Percentiles rank a stretch among this genome's conserved stretches.
Conservation (phyloP, 2,797 vertebrate genomes). For the Crenuchus spilurus region DNA sequence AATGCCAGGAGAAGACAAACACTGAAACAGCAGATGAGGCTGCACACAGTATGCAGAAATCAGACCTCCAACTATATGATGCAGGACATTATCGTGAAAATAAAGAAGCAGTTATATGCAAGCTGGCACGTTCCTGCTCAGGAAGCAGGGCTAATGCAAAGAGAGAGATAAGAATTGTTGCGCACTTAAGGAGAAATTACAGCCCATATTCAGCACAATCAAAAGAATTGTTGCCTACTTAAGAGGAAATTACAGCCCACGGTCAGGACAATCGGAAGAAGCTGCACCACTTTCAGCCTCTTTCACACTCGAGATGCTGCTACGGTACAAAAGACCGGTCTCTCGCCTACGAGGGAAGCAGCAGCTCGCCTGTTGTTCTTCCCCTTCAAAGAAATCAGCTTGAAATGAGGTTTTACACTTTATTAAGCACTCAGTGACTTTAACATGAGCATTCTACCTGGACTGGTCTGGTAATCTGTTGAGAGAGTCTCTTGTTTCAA, state of each 20-base stretch:
- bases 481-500: conserved; percentile 3
- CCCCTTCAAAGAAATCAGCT: conserved; percentile 6
- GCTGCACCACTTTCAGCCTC: not conserved
- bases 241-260: not conserved
- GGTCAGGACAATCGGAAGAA: conserved; percentile 1
- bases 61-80: not conserved
- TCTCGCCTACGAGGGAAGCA: not conserved
- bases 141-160: not conserved
- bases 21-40: not conserved
- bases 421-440: conserved; percentile 34
- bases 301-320: not conserved
- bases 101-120: not conserved
- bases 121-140: not conserved
- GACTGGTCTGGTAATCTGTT: not conserved
- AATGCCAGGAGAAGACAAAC: not conserved
- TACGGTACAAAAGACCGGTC: not conserved
- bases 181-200: conserved; percentile 15
- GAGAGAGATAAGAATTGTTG: not conserved
- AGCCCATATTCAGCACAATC: not conserved
- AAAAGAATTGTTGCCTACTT: not conserved
- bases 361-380: not conserved
- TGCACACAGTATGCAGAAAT: not conserved
- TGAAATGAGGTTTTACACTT: conserved; percentile 23
- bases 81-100: not conserved
- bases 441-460: conserved; percentile 18